These are phyloP conservation scores for Phaedon cochleariae DNA, from an alignment of 2,888 invertebrate species.

Conservation along the genomic window DNA sequence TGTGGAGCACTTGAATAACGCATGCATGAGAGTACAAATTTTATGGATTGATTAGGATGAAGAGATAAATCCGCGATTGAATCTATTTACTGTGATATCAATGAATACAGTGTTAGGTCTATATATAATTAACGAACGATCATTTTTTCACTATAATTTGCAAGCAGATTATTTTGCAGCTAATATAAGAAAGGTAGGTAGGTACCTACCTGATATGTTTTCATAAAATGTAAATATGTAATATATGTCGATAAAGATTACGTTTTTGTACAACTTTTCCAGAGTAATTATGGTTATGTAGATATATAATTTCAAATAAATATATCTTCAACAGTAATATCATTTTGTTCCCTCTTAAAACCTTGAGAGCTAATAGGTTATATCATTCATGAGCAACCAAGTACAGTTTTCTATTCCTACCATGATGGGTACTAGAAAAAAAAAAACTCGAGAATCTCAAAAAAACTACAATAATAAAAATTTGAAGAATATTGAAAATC, in stretches of 20 bases:
- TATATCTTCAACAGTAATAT: too few species aligned
- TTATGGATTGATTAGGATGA: constrained; percentile 2
- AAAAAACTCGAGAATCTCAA: too few species aligned
- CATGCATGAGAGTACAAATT: constrained; percentile 3
- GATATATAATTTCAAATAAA: background rate
- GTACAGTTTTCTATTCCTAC: too few species aligned
- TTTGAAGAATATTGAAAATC: too few species aligned
- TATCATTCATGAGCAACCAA: too few species aligned
- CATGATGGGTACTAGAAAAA: too few species aligned
- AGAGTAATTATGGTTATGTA: background rate
- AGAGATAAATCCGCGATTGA: background rate
- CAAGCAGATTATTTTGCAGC: background rate
- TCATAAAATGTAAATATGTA: too few species aligned
- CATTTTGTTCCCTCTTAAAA: too few species aligned
- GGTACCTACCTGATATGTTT: too few species aligned
- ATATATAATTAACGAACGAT: background rate
- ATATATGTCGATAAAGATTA: background rate
- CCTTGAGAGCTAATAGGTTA: too few species aligned
- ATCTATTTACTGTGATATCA: constrained; percentile 17
- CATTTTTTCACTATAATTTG: background rate
- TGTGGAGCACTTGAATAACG: constrained; percentile 36
- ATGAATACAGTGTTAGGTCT: background rate
- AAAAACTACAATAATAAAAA: too few species aligned
- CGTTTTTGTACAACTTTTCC: background rate
- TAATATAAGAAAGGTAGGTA: too few species aligned